Conservation (phyloP, 2,888 invertebrate species). For the Cephonodes hylas region DNA sequence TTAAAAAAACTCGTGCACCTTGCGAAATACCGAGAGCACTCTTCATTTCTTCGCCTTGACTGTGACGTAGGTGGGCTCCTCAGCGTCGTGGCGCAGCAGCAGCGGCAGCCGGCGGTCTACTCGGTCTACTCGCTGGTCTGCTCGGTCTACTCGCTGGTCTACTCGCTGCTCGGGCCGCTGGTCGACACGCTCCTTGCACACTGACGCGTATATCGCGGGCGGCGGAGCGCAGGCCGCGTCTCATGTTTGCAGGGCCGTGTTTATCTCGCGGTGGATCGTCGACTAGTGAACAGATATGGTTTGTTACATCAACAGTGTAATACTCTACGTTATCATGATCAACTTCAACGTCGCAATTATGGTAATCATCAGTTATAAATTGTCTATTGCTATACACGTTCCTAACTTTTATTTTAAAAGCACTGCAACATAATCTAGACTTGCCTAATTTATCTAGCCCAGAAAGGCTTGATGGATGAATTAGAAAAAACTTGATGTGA, state of each 20-base stretch:
- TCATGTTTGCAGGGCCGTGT: conserved; percentile 90
- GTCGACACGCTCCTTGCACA: conserved; percentile 29
- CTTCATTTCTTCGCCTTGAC: conserved; percentile 68
- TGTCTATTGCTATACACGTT: no score
- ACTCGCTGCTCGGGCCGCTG: conserved; percentile 14
- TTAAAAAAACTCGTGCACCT: conserved; percentile 70
- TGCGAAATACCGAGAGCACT: conserved; percentile 75
- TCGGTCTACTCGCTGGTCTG: conserved; percentile 13
- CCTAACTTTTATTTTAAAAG: no score
- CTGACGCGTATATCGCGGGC: conserved; percentile 49
- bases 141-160: neutral
- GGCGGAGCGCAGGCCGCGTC: conserved; percentile 56
- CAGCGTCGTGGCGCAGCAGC: conserved; percentile 31
- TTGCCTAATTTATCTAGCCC: no score
- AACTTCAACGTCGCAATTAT: no score
- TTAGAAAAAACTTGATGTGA: no score
- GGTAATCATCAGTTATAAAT: no score
- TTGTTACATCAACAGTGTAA: neutral
- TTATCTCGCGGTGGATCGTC: conserved; percentile 91
- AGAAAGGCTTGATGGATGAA: no score
- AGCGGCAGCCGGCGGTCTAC: conserved; percentile 37
- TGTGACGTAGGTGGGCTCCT: conserved; percentile 63
- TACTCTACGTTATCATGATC: no score
- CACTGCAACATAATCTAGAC: no score
- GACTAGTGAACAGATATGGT: conserved; percentile 59